Evolutionary conservation across 2,888 invertebrate genomes (phyloP).

Genomic region (Plusia festucae): DNA sequence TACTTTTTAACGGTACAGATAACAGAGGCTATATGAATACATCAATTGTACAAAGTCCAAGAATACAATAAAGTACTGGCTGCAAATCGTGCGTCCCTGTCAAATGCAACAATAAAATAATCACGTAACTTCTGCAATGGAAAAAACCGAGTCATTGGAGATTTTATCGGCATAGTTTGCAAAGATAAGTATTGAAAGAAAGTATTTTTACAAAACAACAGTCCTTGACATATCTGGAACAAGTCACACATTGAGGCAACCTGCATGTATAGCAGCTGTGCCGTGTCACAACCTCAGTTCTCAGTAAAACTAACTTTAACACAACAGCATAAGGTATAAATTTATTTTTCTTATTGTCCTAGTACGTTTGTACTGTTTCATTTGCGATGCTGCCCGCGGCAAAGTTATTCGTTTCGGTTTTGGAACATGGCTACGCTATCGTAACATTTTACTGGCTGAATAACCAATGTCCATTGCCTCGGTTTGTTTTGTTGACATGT

Average conservation of each 20-base stretch:
- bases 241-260: constrained; percentile 74
- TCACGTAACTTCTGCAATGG: constrained; percentile 18
- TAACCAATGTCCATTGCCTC: constrained; percentile 74
- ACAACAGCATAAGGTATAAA: constrained; percentile 44
- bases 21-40: neutral
- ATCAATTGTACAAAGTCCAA: neutral
- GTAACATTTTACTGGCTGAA: constrained; percentile 79
- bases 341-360: constrained; percentile 33
- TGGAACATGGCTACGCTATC: constrained; percentile 67
- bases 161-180: constrained; percentile 51
- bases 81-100: constrained; percentile 5
- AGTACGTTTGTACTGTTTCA: constrained; percentile 62
- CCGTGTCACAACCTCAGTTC: constrained; percentile 38
- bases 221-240: constrained; percentile 86
- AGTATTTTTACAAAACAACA: constrained; percentile 77
- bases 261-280: constrained; percentile 57
- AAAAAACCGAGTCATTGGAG: constrained; percentile 45
- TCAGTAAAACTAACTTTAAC: constrained; percentile 45
- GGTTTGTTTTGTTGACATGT: constrained; percentile 63
- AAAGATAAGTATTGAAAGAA: constrained; percentile 74
- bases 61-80: neutral
- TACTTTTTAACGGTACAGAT: too few species aligned
- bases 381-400: constrained; percentile 79
- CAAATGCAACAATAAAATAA: constrained; percentile 3
- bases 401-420: constrained; percentile 77